Evolutionary conservation across 2,888 invertebrate genomes (phyloP).

Genomic region (Nomada ruficornis): DNA sequence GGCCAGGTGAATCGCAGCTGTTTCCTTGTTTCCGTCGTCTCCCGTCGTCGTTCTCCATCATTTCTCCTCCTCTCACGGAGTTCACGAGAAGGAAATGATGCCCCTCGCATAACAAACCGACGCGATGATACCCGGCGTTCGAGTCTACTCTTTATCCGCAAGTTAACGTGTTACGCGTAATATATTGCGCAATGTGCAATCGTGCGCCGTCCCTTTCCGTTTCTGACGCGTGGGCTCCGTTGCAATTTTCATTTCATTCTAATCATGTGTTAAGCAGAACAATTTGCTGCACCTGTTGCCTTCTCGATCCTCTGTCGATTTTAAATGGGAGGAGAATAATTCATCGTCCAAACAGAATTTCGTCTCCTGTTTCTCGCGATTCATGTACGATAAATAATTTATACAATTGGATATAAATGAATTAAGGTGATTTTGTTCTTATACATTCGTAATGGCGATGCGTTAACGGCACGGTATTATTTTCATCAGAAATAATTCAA

Average conservation of each 20-base stretch:
- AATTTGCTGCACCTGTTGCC: not conserved
- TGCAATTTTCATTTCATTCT: not conserved
- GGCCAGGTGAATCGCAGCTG: conserved; percentile 46
- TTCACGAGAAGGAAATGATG: conserved; percentile 73
- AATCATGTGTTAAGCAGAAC: not conserved
- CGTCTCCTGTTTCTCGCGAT: too few relatives aligned
- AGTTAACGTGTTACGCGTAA: conserved; percentile 60
- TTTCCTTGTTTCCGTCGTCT: conserved; percentile 24
- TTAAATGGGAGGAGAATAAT: not conserved
- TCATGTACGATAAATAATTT: too few relatives aligned
- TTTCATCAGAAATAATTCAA: too few relatives aligned
- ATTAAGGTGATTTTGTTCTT: too few relatives aligned
- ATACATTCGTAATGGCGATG: too few relatives aligned
- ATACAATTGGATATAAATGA: too few relatives aligned
- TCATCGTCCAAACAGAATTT: not conserved
- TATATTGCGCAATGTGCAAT: conserved; percentile 60
- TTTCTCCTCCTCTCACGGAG: conserved; percentile 62
- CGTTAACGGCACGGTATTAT: too few relatives aligned
- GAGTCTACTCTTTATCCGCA: conserved; percentile 54
- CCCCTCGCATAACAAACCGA: conserved; percentile 68
- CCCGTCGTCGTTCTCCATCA: conserved; percentile 38
- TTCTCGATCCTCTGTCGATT: not conserved
- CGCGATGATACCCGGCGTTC: conserved; percentile 45
- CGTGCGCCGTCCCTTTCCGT: conserved; percentile 30
- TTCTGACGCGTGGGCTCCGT: not conserved